Base-by-base conservation (phyloP, 2,888 invertebrate species). In the Poecilus cupreus region DNA sequence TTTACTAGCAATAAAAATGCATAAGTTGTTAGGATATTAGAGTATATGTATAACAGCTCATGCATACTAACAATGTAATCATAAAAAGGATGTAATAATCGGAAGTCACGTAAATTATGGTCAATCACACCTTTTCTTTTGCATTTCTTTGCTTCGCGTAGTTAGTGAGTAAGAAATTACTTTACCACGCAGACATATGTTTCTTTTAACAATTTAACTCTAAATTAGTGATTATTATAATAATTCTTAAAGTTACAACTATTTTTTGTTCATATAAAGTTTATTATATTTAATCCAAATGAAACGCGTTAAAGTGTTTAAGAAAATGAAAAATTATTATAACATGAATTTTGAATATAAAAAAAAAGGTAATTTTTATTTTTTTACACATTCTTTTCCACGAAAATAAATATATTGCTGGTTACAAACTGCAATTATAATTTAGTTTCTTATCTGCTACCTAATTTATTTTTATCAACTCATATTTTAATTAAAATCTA, bases 261-360 rank as follows among this genome's bases (percentile, higher is more conserved):
- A 46, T 46, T 46, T 46, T 13, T 46, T 46, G 10, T 46, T n/a
- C 8, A 8, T 46, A 32, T 1, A 26, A 26, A 32, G 1, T 32
- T 46, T 3, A 46, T 13, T 46, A 46, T 0, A 0, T 37, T 32
- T 68, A 22, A 22, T 26, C 13, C 6, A 13, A 70, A 70, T 70
- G 72, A 72, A 72, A 20, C 22, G 46, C 6, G 46, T 72, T n/a
- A 72, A 46, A n/a, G 22, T 72, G n/a, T 72, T 43, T 22, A 72
- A 72, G 8, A 72, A 72, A 72, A 72, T 72, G 72, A 72, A 43
- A 46, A 43, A 46, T 72, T 72, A 72, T 72, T 72, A 72, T 72
- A 72, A 39, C 39, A 80, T 80, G 80, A 68, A 80, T 54, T 80
- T 32, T 18, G 54, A 72, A 26, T 72, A 11, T 39, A 54, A 20